These are phyloP conservation scores for Electrona antarctica DNA, from an alignment of 2,113 vertebrate genomes.

Conservation along the genomic window DNA sequence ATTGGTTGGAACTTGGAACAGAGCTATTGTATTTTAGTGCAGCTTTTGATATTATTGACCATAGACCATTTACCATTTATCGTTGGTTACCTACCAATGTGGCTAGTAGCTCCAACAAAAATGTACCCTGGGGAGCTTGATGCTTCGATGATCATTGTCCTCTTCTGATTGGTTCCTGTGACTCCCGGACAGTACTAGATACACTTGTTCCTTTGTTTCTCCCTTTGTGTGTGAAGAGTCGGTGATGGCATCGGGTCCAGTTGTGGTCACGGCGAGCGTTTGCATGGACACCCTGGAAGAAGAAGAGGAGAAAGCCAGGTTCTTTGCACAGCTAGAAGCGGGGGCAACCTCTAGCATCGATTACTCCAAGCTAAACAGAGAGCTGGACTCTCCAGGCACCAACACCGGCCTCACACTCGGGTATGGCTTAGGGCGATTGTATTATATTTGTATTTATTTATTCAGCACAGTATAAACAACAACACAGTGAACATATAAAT, in stretches of 20 bases:
- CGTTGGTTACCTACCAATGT: too few species aligned
- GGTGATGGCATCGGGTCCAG: constrained; percentile 69
- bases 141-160: neutral
- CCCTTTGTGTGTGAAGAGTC: constrained; percentile 69
- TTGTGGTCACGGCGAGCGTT: constrained; percentile 47
- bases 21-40: neutral
- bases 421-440: constrained; percentile 14
- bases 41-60: too few species aligned
- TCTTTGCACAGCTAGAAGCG: constrained; percentile 86
- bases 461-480: too few species aligned
- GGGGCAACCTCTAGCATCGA: constrained; percentile 84
- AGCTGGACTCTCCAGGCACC: constrained; percentile 82
- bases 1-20: neutral
- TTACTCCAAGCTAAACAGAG: constrained; percentile 86
- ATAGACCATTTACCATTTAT: too few species aligned
- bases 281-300: constrained; percentile 90
- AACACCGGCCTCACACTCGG: constrained; percentile 52
- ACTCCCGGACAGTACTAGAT: neutral
- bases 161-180: too few species aligned
- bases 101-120: too few species aligned
- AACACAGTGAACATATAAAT: too few species aligned
- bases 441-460: too few species aligned
- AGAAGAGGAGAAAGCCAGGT: constrained; percentile 87
- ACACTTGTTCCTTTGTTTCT: neutral
- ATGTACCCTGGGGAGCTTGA: neutral